phyloP scores from a whole-genome alignment of 1,140 invertebrate species.

The fruit fly (Drosophila melanogaster) region DNA sequence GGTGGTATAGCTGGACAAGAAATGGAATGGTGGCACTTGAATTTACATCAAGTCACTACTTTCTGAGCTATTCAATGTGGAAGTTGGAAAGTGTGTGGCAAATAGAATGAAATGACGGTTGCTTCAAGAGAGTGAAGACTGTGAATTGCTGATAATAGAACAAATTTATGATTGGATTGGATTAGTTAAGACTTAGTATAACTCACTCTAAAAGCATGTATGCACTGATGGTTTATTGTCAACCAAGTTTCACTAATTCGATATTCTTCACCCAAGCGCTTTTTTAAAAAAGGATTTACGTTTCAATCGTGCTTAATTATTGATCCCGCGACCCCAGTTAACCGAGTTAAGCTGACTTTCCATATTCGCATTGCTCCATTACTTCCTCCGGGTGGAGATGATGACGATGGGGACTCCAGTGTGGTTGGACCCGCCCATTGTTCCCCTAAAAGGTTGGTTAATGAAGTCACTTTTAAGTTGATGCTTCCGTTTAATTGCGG shows the following conservation, averaged over 20 bases:
- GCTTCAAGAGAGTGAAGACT: background rate
- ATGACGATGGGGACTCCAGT: slow-evolving; percentile 1
- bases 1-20: slow-evolving; percentile 4
- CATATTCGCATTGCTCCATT: slow-evolving; percentile 16
- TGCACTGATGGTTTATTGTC: too few relatives aligned
- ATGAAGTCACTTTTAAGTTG: slow-evolving; percentile 76
- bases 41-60: slow-evolving; percentile 1
- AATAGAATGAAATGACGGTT: background rate
- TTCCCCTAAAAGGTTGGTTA: slow-evolving; percentile 63
- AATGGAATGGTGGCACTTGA: slow-evolving; percentile 10
- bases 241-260: background rate
- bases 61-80: background rate
- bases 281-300: background rate
- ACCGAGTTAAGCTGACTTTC: slow-evolving; percentile 21
- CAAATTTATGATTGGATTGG: too few relatives aligned
- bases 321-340: background rate
- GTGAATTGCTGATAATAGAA: too few relatives aligned
- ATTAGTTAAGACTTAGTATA: too few relatives aligned
- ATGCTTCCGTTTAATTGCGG: slow-evolving; percentile 78
- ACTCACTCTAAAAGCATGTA: too few relatives aligned
- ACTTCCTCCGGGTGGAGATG: slow-evolving; percentile 16
- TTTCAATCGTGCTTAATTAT: background rate
- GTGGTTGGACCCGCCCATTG: slow-evolving; percentile 8
- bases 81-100: background rate
- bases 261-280: background rate